These are phyloP conservation scores for Alethe castanea DNA, from an alignment of 2,113 vertebrate genomes.

Conservation along the genomic window DNA sequence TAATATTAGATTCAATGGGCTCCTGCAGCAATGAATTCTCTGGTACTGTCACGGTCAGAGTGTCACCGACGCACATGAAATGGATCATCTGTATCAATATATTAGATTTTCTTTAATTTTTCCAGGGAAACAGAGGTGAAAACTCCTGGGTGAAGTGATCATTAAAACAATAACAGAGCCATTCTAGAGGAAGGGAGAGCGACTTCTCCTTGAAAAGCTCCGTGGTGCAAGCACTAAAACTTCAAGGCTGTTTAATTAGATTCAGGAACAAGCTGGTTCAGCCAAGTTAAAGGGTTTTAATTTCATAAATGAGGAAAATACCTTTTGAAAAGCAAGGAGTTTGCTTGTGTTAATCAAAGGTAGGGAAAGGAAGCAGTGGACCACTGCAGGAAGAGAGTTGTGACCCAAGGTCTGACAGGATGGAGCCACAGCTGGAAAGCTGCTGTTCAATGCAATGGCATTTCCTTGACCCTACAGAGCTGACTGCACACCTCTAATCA, in stretches of 20 bases:
- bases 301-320: background rate
- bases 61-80: background rate
- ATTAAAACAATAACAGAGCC: conserved; percentile 2
- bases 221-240: background rate
- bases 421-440: background rate
- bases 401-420: background rate
- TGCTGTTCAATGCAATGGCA: background rate
- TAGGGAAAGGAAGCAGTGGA: background rate
- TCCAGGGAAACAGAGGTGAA: conserved; percentile 18
- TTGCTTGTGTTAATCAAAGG: background rate
- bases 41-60: background rate
- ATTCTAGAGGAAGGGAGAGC: background rate
- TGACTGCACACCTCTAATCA: background rate
- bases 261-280: background rate
- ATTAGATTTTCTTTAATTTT: conserved; percentile 26
- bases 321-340: background rate
- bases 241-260: background rate
- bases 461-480: background rate
- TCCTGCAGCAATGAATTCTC: conserved; percentile 14
- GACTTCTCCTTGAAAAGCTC: background rate
- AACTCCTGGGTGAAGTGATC: background rate
- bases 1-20: background rate
- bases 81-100: background rate
- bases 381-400: background rate
- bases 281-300: background rate